These are phyloP conservation scores for Actinernus sp. DNA, from an alignment of 92 coral and sea anemone genomes.

Conservation along the genomic window DNA sequence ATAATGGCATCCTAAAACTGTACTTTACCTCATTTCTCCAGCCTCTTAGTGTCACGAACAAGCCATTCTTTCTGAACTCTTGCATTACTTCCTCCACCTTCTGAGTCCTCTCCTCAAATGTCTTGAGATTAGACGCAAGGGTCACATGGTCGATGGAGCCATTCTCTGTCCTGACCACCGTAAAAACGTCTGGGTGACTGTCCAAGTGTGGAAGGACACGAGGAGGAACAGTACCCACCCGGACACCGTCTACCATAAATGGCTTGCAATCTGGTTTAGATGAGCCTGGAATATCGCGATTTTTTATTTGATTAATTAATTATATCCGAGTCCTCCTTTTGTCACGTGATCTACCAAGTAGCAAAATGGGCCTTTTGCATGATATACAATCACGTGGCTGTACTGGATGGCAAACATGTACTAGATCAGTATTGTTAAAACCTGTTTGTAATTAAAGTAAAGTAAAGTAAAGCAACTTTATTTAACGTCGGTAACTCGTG, in stretches of 20 bases:
- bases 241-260: constrained; percentile 80
- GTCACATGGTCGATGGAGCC: constrained; percentile 63
- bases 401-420: too few relatives aligned
- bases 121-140: constrained; percentile 61
- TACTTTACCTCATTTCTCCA: constrained; percentile 95
- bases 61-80: constrained; percentile 69
- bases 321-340: too few relatives aligned
- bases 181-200: constrained; percentile 66
- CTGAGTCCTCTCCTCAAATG: constrained; percentile 74
- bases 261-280: constrained; percentile 72
- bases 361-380: too few relatives aligned
- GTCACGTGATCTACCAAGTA: too few relatives aligned
- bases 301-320: too few relatives aligned
- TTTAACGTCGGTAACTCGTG: too few relatives aligned
- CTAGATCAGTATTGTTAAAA: too few relatives aligned
- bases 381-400: too few relatives aligned
- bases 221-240: constrained; percentile 83
- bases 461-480: too few relatives aligned
- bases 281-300: constrained; percentile 75
- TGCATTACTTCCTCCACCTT: constrained; percentile 79
- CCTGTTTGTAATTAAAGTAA: too few relatives aligned
- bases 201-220: constrained; percentile 55
- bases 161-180: constrained; percentile 15
- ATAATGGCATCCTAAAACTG: not conserved
- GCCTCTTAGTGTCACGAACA: constrained; percentile 75